phyloP scores from a whole-genome alignment of 1,140 invertebrate genomes.

The Drosophila teissieri region DNA sequence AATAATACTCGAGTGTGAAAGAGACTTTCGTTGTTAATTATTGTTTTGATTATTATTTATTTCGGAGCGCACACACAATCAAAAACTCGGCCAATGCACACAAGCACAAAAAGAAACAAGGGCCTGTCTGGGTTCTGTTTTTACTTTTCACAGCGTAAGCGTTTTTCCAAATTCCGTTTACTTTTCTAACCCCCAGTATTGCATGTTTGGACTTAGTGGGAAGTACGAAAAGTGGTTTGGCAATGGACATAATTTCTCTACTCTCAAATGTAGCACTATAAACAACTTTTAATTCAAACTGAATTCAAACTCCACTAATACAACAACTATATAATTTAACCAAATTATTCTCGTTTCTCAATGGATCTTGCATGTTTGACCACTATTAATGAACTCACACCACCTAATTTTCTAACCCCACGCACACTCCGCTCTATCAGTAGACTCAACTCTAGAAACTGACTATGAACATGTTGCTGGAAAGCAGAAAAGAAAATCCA shows the following conservation, averaged over 20 bases:
- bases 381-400: slow-evolving; percentile 22
- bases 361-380: slow-evolving; percentile 25
- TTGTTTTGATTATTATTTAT: slow-evolving; percentile 42
- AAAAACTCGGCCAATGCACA: slow-evolving; percentile 52
- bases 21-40: slow-evolving; percentile 35
- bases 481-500: slow-evolving; percentile 43
- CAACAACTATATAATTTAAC: background rate
- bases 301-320: slow-evolving; percentile 4
- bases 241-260: background rate
- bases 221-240: slow-evolving; percentile 4
- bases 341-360: background rate
- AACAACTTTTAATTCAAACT: background rate
- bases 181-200: slow-evolving; percentile 20
- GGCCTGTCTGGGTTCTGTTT: slow-evolving; percentile 71
- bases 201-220: slow-evolving; percentile 26
- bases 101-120: slow-evolving; percentile 51
- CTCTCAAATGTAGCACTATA: background rate
- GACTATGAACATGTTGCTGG: slow-evolving; percentile 84
- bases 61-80: slow-evolving; percentile 66
- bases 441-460: slow-evolving; percentile 69
- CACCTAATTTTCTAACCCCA: slow-evolving; percentile 26
- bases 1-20: slow-evolving; percentile 10
- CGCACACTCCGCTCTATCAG: slow-evolving; percentile 34
- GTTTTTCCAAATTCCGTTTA: slow-evolving; percentile 67
- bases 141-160: slow-evolving; percentile 79